phyloP scores from a whole-genome alignment of 2,113 vertebrate genomes.

The Girardinichthys multiradiatus region DNA sequence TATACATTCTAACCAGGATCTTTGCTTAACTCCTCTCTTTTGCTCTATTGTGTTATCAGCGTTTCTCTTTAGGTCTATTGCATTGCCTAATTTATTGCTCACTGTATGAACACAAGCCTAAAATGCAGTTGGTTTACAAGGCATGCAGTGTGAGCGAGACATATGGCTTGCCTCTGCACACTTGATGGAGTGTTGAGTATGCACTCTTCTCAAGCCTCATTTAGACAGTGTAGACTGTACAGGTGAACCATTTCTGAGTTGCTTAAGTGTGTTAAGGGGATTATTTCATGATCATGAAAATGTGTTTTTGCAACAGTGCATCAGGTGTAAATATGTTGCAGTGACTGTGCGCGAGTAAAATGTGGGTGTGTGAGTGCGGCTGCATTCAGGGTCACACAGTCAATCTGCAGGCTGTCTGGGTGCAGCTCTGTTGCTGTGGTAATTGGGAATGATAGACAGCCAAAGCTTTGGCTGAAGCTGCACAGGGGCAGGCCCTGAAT shows the following conservation, averaged over 20 bases:
- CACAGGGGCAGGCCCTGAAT: constrained; percentile 69
- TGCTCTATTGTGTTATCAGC: not conserved
- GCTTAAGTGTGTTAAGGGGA: constrained; percentile 3
- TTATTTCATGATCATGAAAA: constrained; percentile 43
- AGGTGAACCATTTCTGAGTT: constrained; percentile 26
- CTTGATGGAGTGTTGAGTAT: constrained; percentile 45
- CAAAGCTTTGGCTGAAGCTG: constrained; percentile 70
- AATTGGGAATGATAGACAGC: constrained; percentile 81
- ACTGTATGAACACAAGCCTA: constrained; percentile 40
- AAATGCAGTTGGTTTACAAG: constrained; percentile 28
- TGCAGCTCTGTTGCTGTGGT: constrained; percentile 77
- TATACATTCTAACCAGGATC: constrained; percentile 25
- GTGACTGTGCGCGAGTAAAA: constrained; percentile 24
- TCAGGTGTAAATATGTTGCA: not conserved
- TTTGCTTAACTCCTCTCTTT: not conserved
- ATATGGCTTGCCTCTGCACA: constrained; percentile 61
- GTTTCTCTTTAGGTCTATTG: constrained; percentile 23
- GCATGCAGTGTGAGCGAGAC: constrained; percentile 37
- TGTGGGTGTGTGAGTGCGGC: constrained; percentile 47
- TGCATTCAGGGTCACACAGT: constrained; percentile 71
- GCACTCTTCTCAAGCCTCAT: constrained; percentile 6
- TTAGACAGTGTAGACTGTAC: constrained; percentile 9
- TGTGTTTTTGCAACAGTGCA: constrained; percentile 16
- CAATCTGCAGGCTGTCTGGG: constrained; percentile 78
- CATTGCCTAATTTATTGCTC: constrained; percentile 1